Evolutionary conservation across 2,113 vertebrate species (phyloP), one percentile per base, ranked within the genome.

Genomic region (Lethenteron camtschaticum): DNA sequence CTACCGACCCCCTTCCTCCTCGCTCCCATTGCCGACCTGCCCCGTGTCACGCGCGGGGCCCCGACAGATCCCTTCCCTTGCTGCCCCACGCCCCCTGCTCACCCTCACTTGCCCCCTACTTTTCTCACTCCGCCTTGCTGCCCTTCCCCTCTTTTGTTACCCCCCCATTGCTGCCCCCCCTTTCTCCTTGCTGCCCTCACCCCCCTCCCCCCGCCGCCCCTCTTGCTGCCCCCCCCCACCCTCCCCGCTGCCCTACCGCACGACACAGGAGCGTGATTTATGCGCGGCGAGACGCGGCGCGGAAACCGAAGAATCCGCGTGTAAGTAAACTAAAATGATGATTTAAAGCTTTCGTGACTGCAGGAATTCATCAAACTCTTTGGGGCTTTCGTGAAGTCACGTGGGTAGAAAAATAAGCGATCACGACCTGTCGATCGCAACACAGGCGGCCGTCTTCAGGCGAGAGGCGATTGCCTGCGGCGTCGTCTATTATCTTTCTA

Each of bases 401-500:
- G 12, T 58, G 20, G 4, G 57, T 70, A 14, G 16, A 12, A 16
- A 13, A 58, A 24, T 4, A 18, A 18, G 16, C 56, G 41, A 70
- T 56, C 41, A 57, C n/a, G 56, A 9, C 18, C 4, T 2, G 1
- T 10, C 12, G 56, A 58, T 70, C 41, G 69, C 57, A 57, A 58
- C n/a, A 12, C 24, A 12, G 9, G 18, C n/a, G 4, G 1, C 18
- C 18, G 18, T 69, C 55, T 58, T 5, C 56, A 70, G 57, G 8
- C 3, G 55, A 70, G 69, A 11, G 8, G 10, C 10, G 10, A 14
- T 58, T 24, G 24, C 18, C 59, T 58, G 59, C n/a, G 10, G 14
- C 57, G 12, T 24, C 55, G 11, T 58, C 59, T 58, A 57, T 24
- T 72, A 76, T 68, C 60, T 73, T 77, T 77, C 72, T 72, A 69